Base-by-base conservation (phyloP, 1,140 invertebrate species). In the Coboldia fuscipes region DNA sequence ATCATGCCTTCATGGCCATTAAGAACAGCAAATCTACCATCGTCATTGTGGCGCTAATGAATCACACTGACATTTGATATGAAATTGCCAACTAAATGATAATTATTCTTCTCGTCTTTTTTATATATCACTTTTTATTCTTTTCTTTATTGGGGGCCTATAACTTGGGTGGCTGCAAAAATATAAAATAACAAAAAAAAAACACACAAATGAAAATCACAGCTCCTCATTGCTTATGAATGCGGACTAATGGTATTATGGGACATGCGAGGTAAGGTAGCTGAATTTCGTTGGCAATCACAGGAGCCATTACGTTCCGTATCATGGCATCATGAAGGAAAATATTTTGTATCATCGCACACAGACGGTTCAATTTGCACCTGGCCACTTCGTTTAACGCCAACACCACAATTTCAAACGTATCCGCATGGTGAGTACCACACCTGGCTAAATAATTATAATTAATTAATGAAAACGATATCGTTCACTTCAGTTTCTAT, bases 221-320 rank as follows among this genome's bases (percentile, higher is more conserved):
- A 96, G 89, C 66, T 99, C 47, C 65, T 97, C 50, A 92, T 99
- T 57, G 93, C 85, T 37, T 99, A 82, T 64, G 90, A 97, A 61
- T 73, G 73, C 40, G 94, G 96, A 19, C 74, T 82, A 51, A 70
- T 97, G 44, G 88, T 90, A 15, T 63, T 96, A 35, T 99, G 94
- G 94, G 92, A 98, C 62, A 65, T 99, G 40, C 75, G 76, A 42
- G 73, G 62, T 35, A 76, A 76, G 53, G 57, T 51, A 35, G 84
- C 81, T 12, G 89, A 96, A 44, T 68, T 75, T 50, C 68, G 86
- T 49, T 84, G 70, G 60, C 70, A 85, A 58, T 69, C 73, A 4
- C 46, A 65, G 13, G 81, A 92, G 51, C 70, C 73, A 15, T 63
- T 96, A 33, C 70, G 75, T 48, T 88, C 83, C 36, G 72, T 92